phyloP scores from a whole-genome alignment of 2,113 vertebrate genomes.

The Amia ocellicauda region DNA sequence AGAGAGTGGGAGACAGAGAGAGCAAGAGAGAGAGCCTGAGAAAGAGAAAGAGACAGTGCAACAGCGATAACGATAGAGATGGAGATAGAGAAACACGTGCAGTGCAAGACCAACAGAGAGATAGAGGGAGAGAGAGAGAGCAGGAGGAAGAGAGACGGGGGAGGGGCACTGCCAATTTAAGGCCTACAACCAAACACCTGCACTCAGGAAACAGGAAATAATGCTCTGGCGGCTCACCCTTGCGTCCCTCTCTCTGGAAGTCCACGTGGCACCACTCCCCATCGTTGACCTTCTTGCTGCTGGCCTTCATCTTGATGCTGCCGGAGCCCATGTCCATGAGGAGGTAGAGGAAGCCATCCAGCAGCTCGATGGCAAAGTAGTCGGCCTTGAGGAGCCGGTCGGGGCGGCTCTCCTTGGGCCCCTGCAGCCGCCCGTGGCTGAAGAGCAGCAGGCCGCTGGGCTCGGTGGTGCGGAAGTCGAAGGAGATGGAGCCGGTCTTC shows the following conservation, averaged over 20 bases:
- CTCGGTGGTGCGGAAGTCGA: constrained; percentile 89
- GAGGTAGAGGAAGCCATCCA: constrained; percentile 84
- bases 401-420: constrained; percentile 53
- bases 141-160: background rate
- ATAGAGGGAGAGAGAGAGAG: background rate
- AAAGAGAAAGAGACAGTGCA: background rate
- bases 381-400: constrained; percentile 70
- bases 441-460: constrained; percentile 83
- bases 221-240: constrained; percentile 72
- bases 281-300: constrained; percentile 78
- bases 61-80: background rate
- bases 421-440: constrained; percentile 72
- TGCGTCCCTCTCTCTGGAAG: constrained; percentile 85
- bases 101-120: background rate
- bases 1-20: background rate
- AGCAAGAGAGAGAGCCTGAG: background rate
- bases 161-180: too few species aligned
- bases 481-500: constrained; percentile 83
- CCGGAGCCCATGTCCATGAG: constrained; percentile 92
- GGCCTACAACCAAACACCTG: too few species aligned
- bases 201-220: too few species aligned
- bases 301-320: constrained; percentile 81
- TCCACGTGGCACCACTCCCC: constrained; percentile 94
- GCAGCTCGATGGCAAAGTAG: constrained; percentile 85
- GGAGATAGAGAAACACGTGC: background rate